Evolutionary conservation across 2,888 invertebrate genomes (phyloP), one percentile per base, ranked within the genome.

Genomic region (Acrobasis consociella): DNA sequence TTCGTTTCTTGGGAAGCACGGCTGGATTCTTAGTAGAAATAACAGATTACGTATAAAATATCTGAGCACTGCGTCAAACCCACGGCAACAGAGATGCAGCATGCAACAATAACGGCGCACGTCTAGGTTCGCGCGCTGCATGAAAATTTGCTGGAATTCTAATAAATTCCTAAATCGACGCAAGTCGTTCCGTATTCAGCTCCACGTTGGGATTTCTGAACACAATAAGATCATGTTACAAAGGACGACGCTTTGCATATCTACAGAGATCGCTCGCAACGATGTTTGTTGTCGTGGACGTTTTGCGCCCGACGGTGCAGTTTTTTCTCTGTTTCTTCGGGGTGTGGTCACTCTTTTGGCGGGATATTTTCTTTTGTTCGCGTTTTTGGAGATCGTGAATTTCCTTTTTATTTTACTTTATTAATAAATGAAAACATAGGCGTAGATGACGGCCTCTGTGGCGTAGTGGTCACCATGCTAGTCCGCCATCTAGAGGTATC

Each of bases 201-300:
- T 67, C 72, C 75, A 80, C 78, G 74, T 71, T 73, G 73, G 74
- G 80, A 78, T 83, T 83, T 86, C 82, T 71, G 81, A 81, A 83
- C 87, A 90, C 91, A 91, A 93, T 91, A 87, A 87, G 89, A 92
- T 92, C 89, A 85, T 86, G 87, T 89, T 87, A 85, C 91, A 90
- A 89, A 89, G 86, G 81, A 81, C 79, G 74, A 70, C 74, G 85
- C 81, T 89, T 89, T 89, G 88, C 88, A 90, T 91, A 87, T 89
- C 89, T 86, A 78, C 76, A 73, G 77, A 78, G 80, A 82, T 85
- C 83, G 81, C 72, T 74, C 74, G 71, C 73, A 73, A 69, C 72
- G 67, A 75, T 78, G 82, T 81, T 80, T 83, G 80, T 80, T 82
- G 80, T 81, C 77, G 78, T 75, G 71, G 79, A 81, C 85, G 81